Evolutionary conservation across 1,140 invertebrate genomes (phyloP), one percentile per base, ranked within the genome.

Genomic region (Ceratosolen solmsi): DNA sequence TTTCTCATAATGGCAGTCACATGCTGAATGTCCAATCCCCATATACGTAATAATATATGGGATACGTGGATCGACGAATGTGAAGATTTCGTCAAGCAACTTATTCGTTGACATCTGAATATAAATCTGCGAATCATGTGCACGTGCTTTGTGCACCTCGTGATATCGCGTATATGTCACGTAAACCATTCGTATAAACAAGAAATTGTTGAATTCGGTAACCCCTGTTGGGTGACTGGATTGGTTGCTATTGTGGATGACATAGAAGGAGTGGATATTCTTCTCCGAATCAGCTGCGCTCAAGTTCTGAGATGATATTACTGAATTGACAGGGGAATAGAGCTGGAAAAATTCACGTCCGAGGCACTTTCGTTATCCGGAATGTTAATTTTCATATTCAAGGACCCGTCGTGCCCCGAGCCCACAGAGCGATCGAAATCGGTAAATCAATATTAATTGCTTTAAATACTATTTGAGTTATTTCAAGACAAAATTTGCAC

Each of bases 41-140:
- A 8, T 17, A 7, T 27, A 17, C 2, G 25, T 58, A 58, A 58
- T 58, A 36, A 65, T 20, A 11, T 27, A 20, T 20, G 15, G 13
- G 1, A 4, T 33, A 65, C 27, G 17, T 38, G 20, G 3, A 38
- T 38, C 5, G 27, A 38, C 8, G 38, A 68, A 38, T 20, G 22
- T 22, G 17, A n/a, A 5, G 33, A 63, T 63, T 68, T 38, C 8
- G 20, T 38, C 36, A n/a, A 20, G 36, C 33, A n/a, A 68, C 0
- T 38, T 36, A 36, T 68, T 5, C 33, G 22, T 20, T 9, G 60
- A 5, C 33, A 38, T 38, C 15, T 17, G 33, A 68, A 68, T 38
- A 38, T 38, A 38, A 68, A 68, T 68, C 20, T 68, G 63, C 17
- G 17, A 68, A 68, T 68, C 20, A 38, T 68, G 17, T 68, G 63